phyloP scores from a whole-genome alignment of 2,113 vertebrate genomes.

The Dicerorhinus sumatrensis region DNA sequence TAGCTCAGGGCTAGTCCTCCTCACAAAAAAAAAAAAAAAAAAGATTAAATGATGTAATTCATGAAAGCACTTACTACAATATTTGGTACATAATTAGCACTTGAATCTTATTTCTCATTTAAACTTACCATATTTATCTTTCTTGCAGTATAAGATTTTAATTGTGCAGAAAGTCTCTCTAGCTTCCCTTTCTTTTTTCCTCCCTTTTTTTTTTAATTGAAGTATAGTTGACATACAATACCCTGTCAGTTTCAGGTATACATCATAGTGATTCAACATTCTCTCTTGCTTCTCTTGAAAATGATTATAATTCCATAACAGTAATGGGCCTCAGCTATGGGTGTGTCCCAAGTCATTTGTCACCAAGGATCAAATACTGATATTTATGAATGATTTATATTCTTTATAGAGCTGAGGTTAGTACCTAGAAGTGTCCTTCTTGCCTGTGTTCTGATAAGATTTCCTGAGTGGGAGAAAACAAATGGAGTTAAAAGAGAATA shows the following conservation, averaged over 20 bases:
- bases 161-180: not conserved
- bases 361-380: not conserved
- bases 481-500: not conserved
- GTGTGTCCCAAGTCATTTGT: not conserved
- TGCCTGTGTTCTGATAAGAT: not conserved
- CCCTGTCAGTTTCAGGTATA: too few relatives aligned
- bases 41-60: not conserved
- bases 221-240: too few relatives aligned
- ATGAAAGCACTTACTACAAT: not conserved
- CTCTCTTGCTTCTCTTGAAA: conserved; percentile 10
- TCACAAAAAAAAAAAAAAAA: too few relatives aligned
- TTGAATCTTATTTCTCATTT: conserved; percentile 12
- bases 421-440: not conserved
- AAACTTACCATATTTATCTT: not conserved
- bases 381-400: not conserved
- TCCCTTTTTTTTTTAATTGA: too few relatives aligned
- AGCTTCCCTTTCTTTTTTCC: not conserved
- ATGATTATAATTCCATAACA: not conserved
- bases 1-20: too few relatives aligned
- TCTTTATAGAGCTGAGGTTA: not conserved
- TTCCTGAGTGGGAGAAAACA: not conserved
- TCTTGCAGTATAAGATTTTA: not conserved
- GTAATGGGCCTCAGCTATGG: not conserved
- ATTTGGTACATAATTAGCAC: not conserved
- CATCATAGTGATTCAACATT: too few relatives aligned